These are phyloP conservation scores for Lethocerus indicus DNA, from an alignment of 1,140 invertebrate species.

Conservation along the genomic window DNA sequence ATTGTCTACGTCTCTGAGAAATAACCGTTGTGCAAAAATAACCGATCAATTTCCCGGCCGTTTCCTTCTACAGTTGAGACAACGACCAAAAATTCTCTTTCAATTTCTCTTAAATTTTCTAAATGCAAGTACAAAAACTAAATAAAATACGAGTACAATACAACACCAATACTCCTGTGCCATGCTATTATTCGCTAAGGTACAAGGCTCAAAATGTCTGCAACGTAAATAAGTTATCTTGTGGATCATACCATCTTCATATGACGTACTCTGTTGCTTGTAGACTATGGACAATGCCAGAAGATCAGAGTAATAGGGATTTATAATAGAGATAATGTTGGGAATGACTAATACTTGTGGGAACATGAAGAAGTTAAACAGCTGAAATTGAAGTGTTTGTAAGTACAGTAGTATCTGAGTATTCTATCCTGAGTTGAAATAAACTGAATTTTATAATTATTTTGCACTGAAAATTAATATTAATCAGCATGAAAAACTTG, in stretches of 20 bases:
- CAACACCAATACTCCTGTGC: conserved; percentile 15
- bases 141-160: conserved; percentile 10
- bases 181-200: conserved; percentile 12
- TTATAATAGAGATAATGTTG: no score
- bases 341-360: no score
- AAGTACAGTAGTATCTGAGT: no score
- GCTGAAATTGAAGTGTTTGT: no score
- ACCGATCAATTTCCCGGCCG: conserved; percentile 12
- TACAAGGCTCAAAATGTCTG: conserved; percentile 12
- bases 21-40: conserved; percentile 2
- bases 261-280: conserved; percentile 10
- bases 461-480: no score
- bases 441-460: no score
- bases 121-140: conserved; percentile 1
- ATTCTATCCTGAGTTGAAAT: no score
- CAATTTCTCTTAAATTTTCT: not conserved
- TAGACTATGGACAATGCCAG: conserved; percentile 17
- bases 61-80: not conserved
- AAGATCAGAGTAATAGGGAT: conserved; percentile 7
- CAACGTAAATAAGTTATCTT: conserved; percentile 14
- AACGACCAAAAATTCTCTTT: not conserved
- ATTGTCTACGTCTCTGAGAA: conserved; percentile 13
- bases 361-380: no score
- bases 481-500: no score
- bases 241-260: conserved; percentile 10